A percentile compares a stretch with the other conserved stretches of the same genome.
Evolutionary conservation across 1,140 invertebrate species (phyloP).

Genomic region (Antheraea pernyi): DNA sequence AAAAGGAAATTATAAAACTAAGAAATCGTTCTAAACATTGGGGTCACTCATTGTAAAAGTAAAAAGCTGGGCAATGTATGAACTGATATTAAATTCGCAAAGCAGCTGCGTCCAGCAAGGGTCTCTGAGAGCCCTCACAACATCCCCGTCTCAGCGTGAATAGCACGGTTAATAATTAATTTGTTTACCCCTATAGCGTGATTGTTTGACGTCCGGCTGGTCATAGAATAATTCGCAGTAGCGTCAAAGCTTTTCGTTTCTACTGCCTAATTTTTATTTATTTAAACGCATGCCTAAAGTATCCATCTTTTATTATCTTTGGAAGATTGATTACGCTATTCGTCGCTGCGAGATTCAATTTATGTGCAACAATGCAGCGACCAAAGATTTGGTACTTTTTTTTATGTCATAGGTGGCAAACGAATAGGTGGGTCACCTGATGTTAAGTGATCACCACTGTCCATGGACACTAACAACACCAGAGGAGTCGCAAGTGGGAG

Average conservation of each 20-base stretch:
- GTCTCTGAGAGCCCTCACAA: conserved; percentile 20
- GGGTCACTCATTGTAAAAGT: not conserved
- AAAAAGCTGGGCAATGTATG: not conserved
- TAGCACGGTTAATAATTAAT: conserved; percentile 46
- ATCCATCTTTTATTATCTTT: too few relatives aligned
- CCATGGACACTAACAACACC: too few relatives aligned
- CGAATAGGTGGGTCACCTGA: too few relatives aligned
- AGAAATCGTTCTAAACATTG: not conserved
- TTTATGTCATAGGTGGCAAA: too few relatives aligned
- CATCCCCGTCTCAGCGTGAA: conserved; percentile 21
- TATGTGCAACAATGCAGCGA: too few relatives aligned
- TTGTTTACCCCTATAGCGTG: conserved; percentile 39
- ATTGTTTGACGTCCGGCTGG: conserved; percentile 46
- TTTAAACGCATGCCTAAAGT: too few relatives aligned
- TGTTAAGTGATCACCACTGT: too few relatives aligned
- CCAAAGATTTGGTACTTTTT: too few relatives aligned
- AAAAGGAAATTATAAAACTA: not conserved
- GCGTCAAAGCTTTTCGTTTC: not conserved
- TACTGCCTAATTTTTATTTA: too few relatives aligned
- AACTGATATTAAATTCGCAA: conserved; percentile 1
- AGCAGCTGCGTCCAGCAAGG: conserved; percentile 45
- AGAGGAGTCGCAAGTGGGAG: too few relatives aligned
- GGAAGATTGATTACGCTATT: too few relatives aligned
- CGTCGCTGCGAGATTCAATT: too few relatives aligned
- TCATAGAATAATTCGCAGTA: conserved; percentile 31